Conservation (phyloP, 2,113 vertebrate species). For the Salvelinus alpinus region DNA sequence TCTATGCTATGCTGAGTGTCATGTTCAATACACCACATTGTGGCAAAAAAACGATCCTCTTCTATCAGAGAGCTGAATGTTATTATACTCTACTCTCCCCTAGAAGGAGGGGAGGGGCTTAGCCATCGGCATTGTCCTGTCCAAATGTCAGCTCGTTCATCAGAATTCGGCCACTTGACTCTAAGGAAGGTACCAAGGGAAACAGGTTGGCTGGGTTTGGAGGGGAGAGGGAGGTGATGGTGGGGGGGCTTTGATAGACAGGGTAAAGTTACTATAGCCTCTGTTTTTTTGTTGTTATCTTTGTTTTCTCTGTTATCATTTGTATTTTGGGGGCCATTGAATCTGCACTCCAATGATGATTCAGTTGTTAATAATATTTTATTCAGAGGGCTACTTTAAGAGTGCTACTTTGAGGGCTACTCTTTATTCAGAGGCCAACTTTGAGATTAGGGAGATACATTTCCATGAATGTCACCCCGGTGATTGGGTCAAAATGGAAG, state of each 20-base stretch:
- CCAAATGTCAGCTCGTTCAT: slow-evolving; percentile 27
- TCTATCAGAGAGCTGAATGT: neutral
- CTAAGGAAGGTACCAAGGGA: neutral
- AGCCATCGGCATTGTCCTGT: slow-evolving; percentile 17
- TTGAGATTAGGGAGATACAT: too few relatives aligned
- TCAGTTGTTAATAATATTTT: too few relatives aligned
- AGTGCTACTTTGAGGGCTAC: too few relatives aligned
- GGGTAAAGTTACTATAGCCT: neutral
- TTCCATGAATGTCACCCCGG: too few relatives aligned
- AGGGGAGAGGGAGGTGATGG: too few relatives aligned
- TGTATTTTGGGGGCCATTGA: too few relatives aligned
- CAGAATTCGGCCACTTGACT: slow-evolving; percentile 4
- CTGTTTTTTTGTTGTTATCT: too few relatives aligned
- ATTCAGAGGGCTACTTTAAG: too few relatives aligned
- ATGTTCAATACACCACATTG: slow-evolving; percentile 2
- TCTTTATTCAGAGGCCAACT: too few relatives aligned
- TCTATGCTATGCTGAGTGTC: neutral
- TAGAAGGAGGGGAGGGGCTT: neutral
- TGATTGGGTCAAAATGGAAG: too few relatives aligned
- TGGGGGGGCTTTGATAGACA: neutral
- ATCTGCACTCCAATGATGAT: too few relatives aligned
- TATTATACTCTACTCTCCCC: slow-evolving; percentile 3
- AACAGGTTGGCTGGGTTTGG: neutral
- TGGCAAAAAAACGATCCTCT: neutral
- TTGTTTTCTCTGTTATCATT: too few relatives aligned